Base-by-base conservation (phyloP, 2,113 vertebrate genomes). In the Corythoichthys haematopterus region DNA sequence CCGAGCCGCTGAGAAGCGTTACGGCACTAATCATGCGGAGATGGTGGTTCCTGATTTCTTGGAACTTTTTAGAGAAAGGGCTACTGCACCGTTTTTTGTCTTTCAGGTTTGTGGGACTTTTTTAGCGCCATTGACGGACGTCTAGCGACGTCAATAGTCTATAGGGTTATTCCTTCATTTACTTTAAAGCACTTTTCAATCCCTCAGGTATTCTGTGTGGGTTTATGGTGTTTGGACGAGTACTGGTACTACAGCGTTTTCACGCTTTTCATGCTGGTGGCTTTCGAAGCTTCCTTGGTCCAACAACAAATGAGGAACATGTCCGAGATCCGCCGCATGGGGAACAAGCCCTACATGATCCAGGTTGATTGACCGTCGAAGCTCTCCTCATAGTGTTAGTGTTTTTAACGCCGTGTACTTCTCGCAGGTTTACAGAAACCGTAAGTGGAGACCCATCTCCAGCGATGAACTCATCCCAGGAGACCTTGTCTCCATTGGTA, bases 201-300 rank as follows among this genome's bases (percentile, higher is more conserved):
- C 45, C 33, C 20, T 66, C 68, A 98, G 96, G 97, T 99, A 53
- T 95, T 99, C 73, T 99, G 97, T 2, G 97, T 99, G 71, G 95
- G 94, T 0, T 74, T 99, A 20, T 99, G 97, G 97, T 99, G 97
- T 83, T 84, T 99, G 80, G 97, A 98, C 0, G 97, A 99, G 62
- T 99, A 98, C 59, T 99, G 97, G 96, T 98, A 98, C 78, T 98
- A 98, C 92, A 99, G 97, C 0, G 92, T 99, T 51, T 98, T 99
- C 84, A 98, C 97, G 0, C 93, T 99, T 2, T 96, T 96, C 88
- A 98, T 99, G 97, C 77, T 99, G 66, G 96, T 98, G 74, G 96
- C 96, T 0, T 99, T 99, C 0, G 96, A 99, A 80, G 97, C 96
- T 0, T 99, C 97, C 0, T 86, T 99, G 66, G 96, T 98, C 40